Evolutionary conservation across 2,888 invertebrate species (phyloP), one percentile per base, ranked within the genome.

Genomic region (Mythimna loreyi): DNA sequence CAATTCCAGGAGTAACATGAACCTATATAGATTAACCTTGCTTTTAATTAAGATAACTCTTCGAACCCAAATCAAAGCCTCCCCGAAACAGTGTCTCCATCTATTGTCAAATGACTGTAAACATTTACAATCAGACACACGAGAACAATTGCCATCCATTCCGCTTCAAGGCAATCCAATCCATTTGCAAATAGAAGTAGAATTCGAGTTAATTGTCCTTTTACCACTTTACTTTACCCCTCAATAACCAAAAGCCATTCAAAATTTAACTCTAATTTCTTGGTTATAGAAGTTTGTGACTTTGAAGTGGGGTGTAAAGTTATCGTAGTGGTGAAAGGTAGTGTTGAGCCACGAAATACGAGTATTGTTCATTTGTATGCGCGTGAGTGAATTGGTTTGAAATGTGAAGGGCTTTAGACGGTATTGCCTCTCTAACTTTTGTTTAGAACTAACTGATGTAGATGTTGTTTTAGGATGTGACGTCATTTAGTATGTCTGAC

Each of bases 141-240:
- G 87, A 89, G 89, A 90, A 90, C 91, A 92, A 91, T 91, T 82
- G 85, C 81, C 82, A 88, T 89, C 87, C 85, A 90, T 90, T 89
- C 81, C 86, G 88, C 91, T 92, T 87, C 87, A 90, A 91, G 89
- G 89, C 93, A 91, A 93, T 91, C 94, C 93, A 94, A 94, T 94
- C 94, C 94, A 94, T 94, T 94, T 94, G 92, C 91, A 91, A 91
- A 92, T 91, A 90, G 89, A 90, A 90, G 87, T 90, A 87, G 88
- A 89, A 91, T 91, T 90, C 89, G 89, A 88, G 92, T 94, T 94
- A 94, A 94, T 94, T 94, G 93, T 93, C 86, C 77, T 76, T 85
- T 77, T 77, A 85, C 92, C 75, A 88, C 52, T 25, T 78, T 81
- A 75, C 36, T 66, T 70, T 7, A 6, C 33, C 53, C 19, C 67